Conservation (phyloP, 2,113 vertebrate species). For the Struthidea cinerea region DNA sequence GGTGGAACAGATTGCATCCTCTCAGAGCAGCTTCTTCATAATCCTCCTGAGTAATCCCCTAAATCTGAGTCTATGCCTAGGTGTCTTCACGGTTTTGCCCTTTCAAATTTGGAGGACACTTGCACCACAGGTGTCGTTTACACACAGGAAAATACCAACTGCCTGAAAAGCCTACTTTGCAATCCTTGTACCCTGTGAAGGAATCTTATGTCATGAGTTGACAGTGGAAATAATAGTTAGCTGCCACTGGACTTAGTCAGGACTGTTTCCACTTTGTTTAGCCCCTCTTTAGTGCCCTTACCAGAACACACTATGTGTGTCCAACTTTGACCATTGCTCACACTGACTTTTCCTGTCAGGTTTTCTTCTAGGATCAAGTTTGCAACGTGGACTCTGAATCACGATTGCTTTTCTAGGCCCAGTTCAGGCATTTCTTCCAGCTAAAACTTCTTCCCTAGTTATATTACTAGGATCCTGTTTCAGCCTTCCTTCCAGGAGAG, state of each 20-base stretch:
- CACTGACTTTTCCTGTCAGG: background rate
- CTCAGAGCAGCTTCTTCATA: background rate
- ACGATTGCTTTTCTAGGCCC: background rate
- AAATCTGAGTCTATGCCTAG: background rate
- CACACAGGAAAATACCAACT: background rate
- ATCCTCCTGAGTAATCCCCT: background rate
- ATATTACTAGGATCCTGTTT: background rate
- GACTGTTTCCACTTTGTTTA: background rate
- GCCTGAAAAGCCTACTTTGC: background rate
- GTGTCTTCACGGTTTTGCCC: background rate
- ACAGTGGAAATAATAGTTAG: background rate
- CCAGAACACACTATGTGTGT: background rate
- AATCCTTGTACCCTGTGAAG: background rate
- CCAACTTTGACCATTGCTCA: background rate
- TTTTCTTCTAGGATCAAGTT: background rate
- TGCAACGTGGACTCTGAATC: background rate
- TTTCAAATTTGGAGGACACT: background rate
- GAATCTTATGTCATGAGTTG: accelerated
- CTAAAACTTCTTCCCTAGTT: background rate
- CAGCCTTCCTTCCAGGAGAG: background rate
- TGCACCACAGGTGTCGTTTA: background rate
- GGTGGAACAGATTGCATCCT: background rate
- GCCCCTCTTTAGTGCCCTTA: background rate
- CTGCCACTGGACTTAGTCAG: background rate
- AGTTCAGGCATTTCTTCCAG: background rate